Percentiles rank a stretch among this genome's conserved stretches.
Conservation (phyloP, 2,888 invertebrate genomes). For the Microplitis manilae region DNA sequence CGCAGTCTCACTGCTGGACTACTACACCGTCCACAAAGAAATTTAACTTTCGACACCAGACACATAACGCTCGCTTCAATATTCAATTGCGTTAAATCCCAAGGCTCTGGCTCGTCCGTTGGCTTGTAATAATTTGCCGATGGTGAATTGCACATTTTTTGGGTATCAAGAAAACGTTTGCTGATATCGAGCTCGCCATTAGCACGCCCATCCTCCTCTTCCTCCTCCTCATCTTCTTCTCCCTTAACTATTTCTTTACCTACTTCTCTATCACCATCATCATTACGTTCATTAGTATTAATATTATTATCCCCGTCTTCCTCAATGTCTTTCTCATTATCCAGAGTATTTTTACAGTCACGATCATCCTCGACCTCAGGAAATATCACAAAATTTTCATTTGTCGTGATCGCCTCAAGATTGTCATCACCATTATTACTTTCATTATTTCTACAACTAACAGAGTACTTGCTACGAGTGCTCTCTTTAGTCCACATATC, state of each 20-base stretch:
- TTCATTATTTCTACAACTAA: slow-evolving; percentile 57
- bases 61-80: slow-evolving; percentile 92
- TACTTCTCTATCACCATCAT: slow-evolving; percentile 48
- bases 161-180: slow-evolving; percentile 73
- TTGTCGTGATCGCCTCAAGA: slow-evolving; percentile 60
- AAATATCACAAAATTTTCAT: slow-evolving; percentile 75
- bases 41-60: slow-evolving; percentile 86
- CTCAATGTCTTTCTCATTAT: slow-evolving; percentile 28
- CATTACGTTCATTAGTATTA: slow-evolving; percentile 47
- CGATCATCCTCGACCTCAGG: slow-evolving; percentile 74
- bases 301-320: slow-evolving; percentile 52
- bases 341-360: slow-evolving; percentile 55
- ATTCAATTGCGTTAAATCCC: slow-evolving; percentile 88
- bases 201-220: slow-evolving; percentile 52
- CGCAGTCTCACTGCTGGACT: slow-evolving; percentile 81
- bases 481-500: slow-evolving; percentile 79
- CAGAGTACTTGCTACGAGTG: slow-evolving; percentile 58
- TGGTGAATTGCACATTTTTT: slow-evolving; percentile 78
- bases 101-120: slow-evolving; percentile 87
- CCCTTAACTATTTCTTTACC: slow-evolving; percentile 49
- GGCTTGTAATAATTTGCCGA: slow-evolving; percentile 86
- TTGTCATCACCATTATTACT: slow-evolving; percentile 59
- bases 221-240: slow-evolving; percentile 56
- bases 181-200: slow-evolving; percentile 60
- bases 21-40: slow-evolving; percentile 82